phyloP scores from a whole-genome alignment of 2,113 vertebrate genomes.

The Colaptes auratus region DNA sequence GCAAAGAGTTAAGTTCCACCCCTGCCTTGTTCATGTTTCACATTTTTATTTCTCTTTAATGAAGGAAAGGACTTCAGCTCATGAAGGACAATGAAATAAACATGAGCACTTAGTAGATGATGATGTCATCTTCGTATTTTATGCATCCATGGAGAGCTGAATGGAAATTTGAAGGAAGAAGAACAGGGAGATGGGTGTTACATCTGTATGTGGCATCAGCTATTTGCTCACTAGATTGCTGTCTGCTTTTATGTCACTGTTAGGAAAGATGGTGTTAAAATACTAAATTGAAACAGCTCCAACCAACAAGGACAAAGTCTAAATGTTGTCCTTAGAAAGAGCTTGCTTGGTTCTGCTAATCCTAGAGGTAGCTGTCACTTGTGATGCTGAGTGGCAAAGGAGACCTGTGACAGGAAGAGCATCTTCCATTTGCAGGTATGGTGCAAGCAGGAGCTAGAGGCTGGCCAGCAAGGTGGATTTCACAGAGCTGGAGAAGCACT shows the following conservation, averaged over 20 bases:
- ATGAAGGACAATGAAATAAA: constrained; percentile 15
- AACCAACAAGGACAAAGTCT: not conserved
- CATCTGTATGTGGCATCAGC: not conserved
- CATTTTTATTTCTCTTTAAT: not conserved
- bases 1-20: not conserved
- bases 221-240: not conserved
- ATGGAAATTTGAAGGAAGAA: not conserved
- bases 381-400: not conserved
- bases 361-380: fast-evolving
- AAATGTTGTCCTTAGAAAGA: not conserved
- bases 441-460: not conserved
- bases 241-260: not conserved
- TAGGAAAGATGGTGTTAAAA: not conserved
- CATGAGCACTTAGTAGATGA: not conserved
- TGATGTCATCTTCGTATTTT: not conserved
- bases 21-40: too few species aligned
- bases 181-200: not conserved
- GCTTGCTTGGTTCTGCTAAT: not conserved
- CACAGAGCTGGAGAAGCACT: not conserved
- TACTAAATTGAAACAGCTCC: not conserved
- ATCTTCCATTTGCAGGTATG: not conserved
- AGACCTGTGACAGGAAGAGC: not conserved
- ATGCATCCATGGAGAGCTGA: not conserved
- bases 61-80: not conserved
- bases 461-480: not conserved